A percentile compares a stretch with the other conserved stretches of the same genome.
These are phyloP conservation scores for Drosophila saltans DNA, from an alignment of 1,140 invertebrate genomes.

Conservation along the genomic window DNA sequence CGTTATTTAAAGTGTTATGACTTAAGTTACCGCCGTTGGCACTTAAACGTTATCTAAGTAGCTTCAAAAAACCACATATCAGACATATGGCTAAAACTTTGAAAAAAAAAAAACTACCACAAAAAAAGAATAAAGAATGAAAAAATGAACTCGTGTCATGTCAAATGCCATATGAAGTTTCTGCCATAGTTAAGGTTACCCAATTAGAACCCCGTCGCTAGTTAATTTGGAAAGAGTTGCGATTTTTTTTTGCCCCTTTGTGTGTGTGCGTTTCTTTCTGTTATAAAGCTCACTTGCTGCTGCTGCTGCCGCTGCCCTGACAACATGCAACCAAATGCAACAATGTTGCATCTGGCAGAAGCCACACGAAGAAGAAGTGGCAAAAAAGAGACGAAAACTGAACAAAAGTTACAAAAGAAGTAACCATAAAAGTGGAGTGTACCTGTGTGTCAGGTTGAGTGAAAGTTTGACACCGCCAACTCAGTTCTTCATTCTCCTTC, in stretches of 20 bases:
- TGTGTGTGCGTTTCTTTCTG: conserved; percentile 14
- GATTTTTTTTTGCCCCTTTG: conserved; percentile 11
- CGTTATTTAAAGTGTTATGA: conserved; percentile 74
- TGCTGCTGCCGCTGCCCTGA: conserved; percentile 42
- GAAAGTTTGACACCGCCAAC: conserved; percentile 26
- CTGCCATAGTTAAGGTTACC: conserved; percentile 20
- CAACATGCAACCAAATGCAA: conserved; percentile 56
- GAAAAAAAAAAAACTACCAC: too few relatives aligned
- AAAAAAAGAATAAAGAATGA: too few relatives aligned
- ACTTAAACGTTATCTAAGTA: conserved; percentile 78
- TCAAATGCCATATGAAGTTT: conserved; percentile 48
- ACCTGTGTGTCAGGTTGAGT: conserved; percentile 45
- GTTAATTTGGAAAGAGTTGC: conserved; percentile 68
- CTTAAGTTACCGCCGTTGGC: conserved; percentile 62
- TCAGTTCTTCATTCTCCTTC: not conserved
- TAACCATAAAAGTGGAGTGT: conserved; percentile 54
- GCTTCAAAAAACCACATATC: conserved; percentile 52
- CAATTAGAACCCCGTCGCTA: conserved; percentile 65
- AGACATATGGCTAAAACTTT: conserved; percentile 43
- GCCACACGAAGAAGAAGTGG: conserved; percentile 12
- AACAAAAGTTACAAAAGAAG: conserved; percentile 38
- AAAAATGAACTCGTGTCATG: too few relatives aligned
- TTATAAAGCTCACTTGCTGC: conserved; percentile 10
- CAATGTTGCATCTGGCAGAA: conserved; percentile 45
- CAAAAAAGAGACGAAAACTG: conserved; percentile 35